Conservation (phyloP, 92 coral and sea anemone genomes). For the Parazoanthus atlanticus region DNA sequence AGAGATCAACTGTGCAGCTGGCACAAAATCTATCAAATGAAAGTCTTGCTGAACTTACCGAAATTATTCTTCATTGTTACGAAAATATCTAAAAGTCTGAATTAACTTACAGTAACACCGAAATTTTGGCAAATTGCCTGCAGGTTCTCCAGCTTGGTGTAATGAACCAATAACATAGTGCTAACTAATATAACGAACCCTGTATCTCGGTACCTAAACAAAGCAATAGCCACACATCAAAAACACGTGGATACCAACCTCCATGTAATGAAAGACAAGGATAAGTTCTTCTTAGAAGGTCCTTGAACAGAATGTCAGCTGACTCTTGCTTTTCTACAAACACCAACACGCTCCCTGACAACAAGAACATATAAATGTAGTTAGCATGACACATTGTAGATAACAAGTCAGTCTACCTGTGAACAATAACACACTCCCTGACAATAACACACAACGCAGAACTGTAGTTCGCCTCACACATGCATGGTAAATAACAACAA, state of each 20-base stretch:
- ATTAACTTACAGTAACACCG: too few relatives aligned
- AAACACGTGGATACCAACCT: conserved; percentile 60
- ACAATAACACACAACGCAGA: neutral
- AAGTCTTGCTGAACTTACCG: too few relatives aligned
- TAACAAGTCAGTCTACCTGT: neutral
- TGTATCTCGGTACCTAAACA: neutral
- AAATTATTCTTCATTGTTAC: too few relatives aligned
- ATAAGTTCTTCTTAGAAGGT: conserved; percentile 80
- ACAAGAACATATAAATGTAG: neutral
- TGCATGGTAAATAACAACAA: too few relatives aligned
- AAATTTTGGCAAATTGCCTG: too few relatives aligned
- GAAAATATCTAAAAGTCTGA: too few relatives aligned
- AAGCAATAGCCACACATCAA: neutral
- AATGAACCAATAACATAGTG: too few relatives aligned
- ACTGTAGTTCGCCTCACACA: too few relatives aligned
- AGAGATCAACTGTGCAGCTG: too few relatives aligned
- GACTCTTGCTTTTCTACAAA: conserved; percentile 98
- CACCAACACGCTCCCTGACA: conserved; percentile 88
- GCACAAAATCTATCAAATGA: too few relatives aligned
- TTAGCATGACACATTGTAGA: neutral
- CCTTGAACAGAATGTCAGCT: conserved; percentile 91
- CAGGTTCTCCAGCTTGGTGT: too few relatives aligned
- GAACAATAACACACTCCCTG: conserved; percentile 73
- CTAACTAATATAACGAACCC: neutral
- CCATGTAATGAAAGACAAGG: conserved; percentile 97